Base-by-base conservation (phyloP, 2,888 invertebrate species). In the Cheilosia grossa region DNA sequence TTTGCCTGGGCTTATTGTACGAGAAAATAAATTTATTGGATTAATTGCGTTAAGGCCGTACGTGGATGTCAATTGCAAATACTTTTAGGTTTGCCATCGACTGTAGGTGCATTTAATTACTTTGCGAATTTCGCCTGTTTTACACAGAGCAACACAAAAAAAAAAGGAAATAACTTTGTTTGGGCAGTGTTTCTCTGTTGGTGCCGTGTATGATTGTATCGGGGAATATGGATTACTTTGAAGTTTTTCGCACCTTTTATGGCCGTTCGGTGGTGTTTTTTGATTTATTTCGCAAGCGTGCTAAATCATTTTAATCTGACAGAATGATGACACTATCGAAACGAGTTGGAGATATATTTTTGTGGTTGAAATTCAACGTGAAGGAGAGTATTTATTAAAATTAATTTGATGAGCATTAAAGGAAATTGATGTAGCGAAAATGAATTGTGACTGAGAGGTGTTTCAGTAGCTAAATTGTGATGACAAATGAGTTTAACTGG, bases 241-340 rank as follows among this genome's bases (percentile, higher is more conserved):
- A 64, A 64, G 70, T 63, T 82, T 37, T 74, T 44, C 17, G 69
- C 58, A 58, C 53, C 47, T 70, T 59, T 17, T 47, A 17, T 17
- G 9, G 47, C 4, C 3, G 37, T 9, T 59, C 37, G 49, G 51
- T 30, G 19, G 30, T n/a, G 33, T 42, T 61, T 61, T 27, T 42
- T 63, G 59, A 77, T 82, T 67, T 82, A 75, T 75, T 63, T 63
- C 51, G 37, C 72, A 49, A 81, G 58, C 4, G 79, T 67, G 33
- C 63, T 83, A 85, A 85, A 85, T 85, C 85, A 85, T 77, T 72
- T 85, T 85, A 85, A 85, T 85, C 85, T 77, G 85, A 85, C 85
- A 81, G 72, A 85, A 81, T 58, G 85, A 85, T 85, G 85, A 85
- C 85, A 85, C 85, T 67, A 85, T 77, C 85, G 61, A 61, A 75